Conservation (phyloP, 1,140 invertebrate genomes). For the Atta colombica region DNA sequence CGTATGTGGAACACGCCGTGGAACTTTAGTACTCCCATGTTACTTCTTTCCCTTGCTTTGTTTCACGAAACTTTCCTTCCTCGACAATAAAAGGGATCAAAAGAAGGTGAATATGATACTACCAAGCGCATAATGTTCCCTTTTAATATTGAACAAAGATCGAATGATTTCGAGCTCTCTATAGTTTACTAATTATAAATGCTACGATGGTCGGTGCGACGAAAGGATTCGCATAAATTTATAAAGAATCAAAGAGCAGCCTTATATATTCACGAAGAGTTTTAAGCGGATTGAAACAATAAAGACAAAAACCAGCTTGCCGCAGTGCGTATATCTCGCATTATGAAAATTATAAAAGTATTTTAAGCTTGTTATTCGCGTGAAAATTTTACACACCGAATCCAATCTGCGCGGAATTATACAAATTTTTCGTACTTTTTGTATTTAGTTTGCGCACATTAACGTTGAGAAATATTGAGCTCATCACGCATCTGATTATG, state of each 20-base stretch:
- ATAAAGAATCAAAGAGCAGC: conserved; percentile 11
- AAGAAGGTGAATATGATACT: background rate
- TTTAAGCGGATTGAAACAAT: conserved; percentile 14
- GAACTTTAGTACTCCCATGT: background rate
- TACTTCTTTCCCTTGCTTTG: background rate
- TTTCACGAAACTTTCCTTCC: conserved; percentile 30
- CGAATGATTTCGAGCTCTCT: background rate
- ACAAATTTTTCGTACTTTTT: conserved; percentile 26
- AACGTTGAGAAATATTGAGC: conserved; percentile 46
- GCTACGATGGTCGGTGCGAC: background rate
- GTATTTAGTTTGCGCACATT: conserved; percentile 4
- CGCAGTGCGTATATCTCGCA: background rate
- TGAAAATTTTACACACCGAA: conserved; percentile 27
- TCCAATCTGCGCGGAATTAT: conserved; percentile 22
- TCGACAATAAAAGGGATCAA: background rate
- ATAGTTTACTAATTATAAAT: background rate
- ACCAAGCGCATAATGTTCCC: background rate
- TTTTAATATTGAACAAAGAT: conserved; percentile 30
- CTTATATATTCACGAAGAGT: background rate
- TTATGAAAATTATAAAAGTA: background rate
- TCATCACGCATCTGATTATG: conserved; percentile 50
- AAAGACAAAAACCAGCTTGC: background rate
- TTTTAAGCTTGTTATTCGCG: conserved; percentile 20
- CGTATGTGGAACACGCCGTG: conserved; percentile 36
- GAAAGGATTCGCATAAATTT: conserved; percentile 30